Conservation (phyloP, 2,113 vertebrate genomes). For the Campylomormyrus tamandua region DNA sequence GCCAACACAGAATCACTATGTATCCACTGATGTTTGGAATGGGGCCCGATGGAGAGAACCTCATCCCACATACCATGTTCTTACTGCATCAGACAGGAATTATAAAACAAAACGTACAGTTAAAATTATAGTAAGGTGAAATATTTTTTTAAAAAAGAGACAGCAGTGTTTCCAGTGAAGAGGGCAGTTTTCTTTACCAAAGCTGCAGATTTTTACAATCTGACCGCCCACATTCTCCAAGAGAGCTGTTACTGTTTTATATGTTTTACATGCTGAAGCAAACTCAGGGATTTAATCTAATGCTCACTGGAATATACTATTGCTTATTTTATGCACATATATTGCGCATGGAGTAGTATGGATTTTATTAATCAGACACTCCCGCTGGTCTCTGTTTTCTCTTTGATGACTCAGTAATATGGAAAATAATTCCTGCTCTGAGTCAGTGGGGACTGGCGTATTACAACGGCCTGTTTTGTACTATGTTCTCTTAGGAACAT, state of each 20-base stretch:
- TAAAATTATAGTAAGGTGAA: not conserved
- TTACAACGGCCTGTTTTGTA: not conserved
- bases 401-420: constrained; percentile 6
- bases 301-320: not conserved
- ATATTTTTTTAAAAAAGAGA: not conserved
- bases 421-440: constrained; percentile 1
- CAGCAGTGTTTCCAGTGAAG: not conserved
- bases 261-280: not conserved
- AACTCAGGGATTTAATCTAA: not conserved
- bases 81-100: not conserved
- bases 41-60: not conserved
- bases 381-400: not conserved
- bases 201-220: not conserved
- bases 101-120: not conserved
- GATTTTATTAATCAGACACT: not conserved
- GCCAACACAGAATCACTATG: not conserved
- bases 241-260: not conserved
- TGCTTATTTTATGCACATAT: not conserved
- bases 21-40: not conserved
- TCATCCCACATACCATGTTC: not conserved
- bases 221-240: not conserved
- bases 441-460: not conserved
- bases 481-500: not conserved
- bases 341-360: not conserved
- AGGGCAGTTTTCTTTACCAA: not conserved